Conservation (phyloP, 1,140 invertebrate genomes). For the Rhyzopertha dominica region DNA sequence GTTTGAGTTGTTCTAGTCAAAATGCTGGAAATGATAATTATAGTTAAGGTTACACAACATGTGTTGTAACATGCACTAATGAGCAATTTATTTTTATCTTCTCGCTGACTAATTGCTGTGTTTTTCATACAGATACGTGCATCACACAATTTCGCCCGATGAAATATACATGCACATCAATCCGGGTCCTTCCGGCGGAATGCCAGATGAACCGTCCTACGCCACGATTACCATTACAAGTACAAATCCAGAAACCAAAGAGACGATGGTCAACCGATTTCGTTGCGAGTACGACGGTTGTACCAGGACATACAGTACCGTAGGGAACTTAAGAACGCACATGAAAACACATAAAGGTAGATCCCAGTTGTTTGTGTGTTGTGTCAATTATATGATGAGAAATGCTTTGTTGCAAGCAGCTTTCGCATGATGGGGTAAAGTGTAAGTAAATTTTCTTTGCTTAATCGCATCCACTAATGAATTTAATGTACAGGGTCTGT, state of each 20-base stretch:
- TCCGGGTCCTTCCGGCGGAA: constrained; percentile 52
- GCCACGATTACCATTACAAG: constrained; percentile 63
- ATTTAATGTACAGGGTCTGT: no score
- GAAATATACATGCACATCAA: constrained; percentile 66
- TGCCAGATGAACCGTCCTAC: constrained; percentile 60
- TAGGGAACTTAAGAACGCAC: constrained; percentile 91
- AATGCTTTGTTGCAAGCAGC: no score
- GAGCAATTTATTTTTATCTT: not conserved
- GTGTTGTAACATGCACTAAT: not conserved
- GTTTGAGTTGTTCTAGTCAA: not conserved
- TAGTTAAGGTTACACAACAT: constrained; percentile 2
- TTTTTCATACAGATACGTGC: constrained; percentile 67
- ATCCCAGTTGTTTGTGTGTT: no score
- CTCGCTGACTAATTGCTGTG: constrained; percentile 22
- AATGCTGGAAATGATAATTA: not conserved
- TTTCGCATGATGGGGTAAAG: no score
- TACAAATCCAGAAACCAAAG: constrained; percentile 58
- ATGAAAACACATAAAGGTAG: constrained; percentile 95
- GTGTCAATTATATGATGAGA: no score
- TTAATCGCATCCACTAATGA: no score
- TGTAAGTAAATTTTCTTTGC: no score
- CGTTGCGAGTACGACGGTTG: constrained; percentile 88
- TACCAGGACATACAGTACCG: constrained; percentile 84
- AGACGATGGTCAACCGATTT: constrained; percentile 65
- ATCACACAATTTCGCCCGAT: constrained; percentile 62